A percentile compares a stretch with the other conserved stretches of the same genome.
Evolutionary conservation across 2,113 vertebrate species (phyloP).

Genomic region (Chloroceryle aenea): DNA sequence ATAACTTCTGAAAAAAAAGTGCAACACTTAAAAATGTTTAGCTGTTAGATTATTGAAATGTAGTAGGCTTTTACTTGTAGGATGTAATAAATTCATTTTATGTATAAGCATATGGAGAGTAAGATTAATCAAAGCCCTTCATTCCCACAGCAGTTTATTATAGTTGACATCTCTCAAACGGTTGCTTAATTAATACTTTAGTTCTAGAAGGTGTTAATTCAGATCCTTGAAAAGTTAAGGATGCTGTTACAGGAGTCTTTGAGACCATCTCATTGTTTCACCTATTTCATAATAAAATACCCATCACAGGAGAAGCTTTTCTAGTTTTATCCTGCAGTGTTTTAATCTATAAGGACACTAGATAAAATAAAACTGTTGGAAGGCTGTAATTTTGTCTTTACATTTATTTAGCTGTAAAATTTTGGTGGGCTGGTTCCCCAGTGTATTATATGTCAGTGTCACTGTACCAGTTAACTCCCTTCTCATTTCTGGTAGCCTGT

Average conservation of each 20-base stretch:
- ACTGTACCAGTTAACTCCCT: not conserved
- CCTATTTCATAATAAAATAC: not conserved
- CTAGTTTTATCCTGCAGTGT: not conserved
- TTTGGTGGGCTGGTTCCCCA: not conserved
- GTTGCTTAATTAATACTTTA: not conserved
- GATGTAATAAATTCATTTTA: not conserved
- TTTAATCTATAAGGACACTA: not conserved
- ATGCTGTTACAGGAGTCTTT: not conserved
- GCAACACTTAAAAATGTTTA: not conserved
- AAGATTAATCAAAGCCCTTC: conserved; percentile 6
- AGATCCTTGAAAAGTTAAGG: not conserved
- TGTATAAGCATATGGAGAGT: not conserved
- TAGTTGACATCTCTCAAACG: not conserved
- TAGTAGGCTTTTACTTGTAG: not conserved
- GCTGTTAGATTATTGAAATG: conserved; percentile 6
- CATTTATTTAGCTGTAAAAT: not conserved
- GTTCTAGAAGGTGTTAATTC: not conserved
- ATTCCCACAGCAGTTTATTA: not conserved
- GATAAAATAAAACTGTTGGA: not conserved
- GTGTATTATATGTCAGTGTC: not conserved
- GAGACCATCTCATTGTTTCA: not conserved
- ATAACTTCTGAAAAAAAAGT: not conserved
- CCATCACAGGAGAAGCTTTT: not conserved
- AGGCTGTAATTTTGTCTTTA: not conserved
- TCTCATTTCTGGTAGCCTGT: not conserved